Percentiles rank a stretch among this genome's conserved stretches.
Conservation (phyloP, 2,888 invertebrate species). For the Tipula vernalis region DNA sequence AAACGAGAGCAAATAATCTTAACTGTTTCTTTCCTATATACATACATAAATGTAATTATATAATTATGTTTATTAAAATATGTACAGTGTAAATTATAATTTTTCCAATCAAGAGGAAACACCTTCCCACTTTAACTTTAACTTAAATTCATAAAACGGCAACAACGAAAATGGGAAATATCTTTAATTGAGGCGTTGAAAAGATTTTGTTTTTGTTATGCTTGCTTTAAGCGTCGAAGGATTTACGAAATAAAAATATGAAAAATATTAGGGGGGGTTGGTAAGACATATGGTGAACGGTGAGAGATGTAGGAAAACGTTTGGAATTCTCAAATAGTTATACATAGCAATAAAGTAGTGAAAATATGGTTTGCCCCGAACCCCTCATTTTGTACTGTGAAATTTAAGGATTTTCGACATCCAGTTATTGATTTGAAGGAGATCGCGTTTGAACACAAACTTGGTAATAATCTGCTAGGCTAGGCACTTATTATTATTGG, state of each 20-base stretch:
- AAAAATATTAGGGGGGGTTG: not conserved
- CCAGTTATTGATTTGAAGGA: too few relatives aligned
- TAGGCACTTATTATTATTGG: too few relatives aligned
- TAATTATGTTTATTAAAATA: constrained; percentile 4
- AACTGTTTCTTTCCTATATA: not conserved
- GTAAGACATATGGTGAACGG: not conserved
- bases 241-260: not conserved
- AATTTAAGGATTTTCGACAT: too few relatives aligned
- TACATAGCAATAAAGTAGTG: too few relatives aligned
- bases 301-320: too few relatives aligned
- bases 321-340: too few relatives aligned
- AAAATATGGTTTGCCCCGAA: too few relatives aligned
- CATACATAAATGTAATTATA: not conserved
- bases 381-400: too few relatives aligned
- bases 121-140: not conserved
- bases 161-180: not conserved
- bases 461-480: too few relatives aligned
- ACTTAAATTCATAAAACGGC: not conserved
- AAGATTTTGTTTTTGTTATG: not conserved
- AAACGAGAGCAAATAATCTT: not conserved
- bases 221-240: not conserved
- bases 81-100: not conserved
- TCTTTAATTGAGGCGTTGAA: not conserved
- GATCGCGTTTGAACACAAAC: too few relatives aligned
- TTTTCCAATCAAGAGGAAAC: not conserved